phyloP scores from a whole-genome alignment of 2,797 vertebrate genomes.

The Phrynocephalus forsythii region DNA sequence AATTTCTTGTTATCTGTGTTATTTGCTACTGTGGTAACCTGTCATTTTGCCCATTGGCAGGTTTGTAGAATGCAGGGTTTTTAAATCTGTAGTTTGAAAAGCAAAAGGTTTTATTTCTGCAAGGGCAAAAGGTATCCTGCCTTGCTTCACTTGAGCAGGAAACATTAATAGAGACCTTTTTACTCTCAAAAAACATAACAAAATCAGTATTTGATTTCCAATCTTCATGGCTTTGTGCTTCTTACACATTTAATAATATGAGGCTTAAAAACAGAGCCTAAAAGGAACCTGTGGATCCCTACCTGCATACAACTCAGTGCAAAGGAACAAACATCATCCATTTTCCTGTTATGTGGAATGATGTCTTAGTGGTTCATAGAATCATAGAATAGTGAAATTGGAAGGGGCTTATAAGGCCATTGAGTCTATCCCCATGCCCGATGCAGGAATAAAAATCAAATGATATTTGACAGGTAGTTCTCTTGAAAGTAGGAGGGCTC shows the following conservation, averaged over 20 bases:
- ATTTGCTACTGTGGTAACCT: accelerated
- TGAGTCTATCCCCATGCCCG: too few species aligned
- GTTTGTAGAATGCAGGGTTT: not conserved
- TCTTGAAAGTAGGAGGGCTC: too few species aligned
- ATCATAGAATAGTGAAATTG: too few species aligned
- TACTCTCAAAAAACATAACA: slow-evolving; percentile 29
- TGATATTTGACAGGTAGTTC: too few species aligned
- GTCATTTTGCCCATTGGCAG: not conserved
- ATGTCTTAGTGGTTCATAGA: slow-evolving; percentile 68
- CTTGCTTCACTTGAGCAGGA: slow-evolving; percentile 31
- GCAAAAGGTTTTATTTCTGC: slow-evolving; percentile 13
- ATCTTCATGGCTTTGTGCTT: slow-evolving; percentile 50
- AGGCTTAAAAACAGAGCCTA: slow-evolving; percentile 28
- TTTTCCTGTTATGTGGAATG: slow-evolving; percentile 69
- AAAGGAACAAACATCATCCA: slow-evolving; percentile 67
- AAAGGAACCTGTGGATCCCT: slow-evolving; percentile 52
- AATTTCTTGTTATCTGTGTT: not conserved
- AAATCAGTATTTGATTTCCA: slow-evolving; percentile 56
- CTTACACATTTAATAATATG: slow-evolving; percentile 56
- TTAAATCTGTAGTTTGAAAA: not conserved
- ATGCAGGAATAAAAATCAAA: too few species aligned
- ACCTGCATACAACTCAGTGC: slow-evolving; percentile 57
- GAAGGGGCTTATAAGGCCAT: too few species aligned
- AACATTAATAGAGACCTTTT: slow-evolving; percentile 46
- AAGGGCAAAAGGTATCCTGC: not conserved